Percentiles rank a stretch among this genome's conserved stretches.
phyloP scores from a whole-genome alignment of 1,140 invertebrate genomes.

The Copidosoma floridanum region DNA sequence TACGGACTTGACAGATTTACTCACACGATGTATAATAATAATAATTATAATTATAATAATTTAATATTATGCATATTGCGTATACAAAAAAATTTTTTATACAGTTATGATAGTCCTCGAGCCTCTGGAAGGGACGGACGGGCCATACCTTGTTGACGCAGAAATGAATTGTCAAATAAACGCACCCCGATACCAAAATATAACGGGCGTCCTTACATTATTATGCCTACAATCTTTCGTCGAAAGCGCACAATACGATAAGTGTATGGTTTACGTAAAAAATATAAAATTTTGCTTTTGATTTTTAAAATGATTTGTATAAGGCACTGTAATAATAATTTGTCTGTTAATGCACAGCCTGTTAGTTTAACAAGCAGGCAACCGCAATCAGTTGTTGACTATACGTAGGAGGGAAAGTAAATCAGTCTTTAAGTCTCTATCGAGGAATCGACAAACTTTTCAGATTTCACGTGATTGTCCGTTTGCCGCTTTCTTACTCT shows the following conservation, averaged over 20 bases:
- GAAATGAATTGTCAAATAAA: no score
- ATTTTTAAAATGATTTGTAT: slow-evolving; percentile 4
- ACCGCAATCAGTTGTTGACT: background rate
- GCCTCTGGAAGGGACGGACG: no score
- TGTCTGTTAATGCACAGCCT: background rate
- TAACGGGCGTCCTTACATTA: no score
- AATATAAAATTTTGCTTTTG: background rate
- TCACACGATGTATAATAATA: slow-evolving; percentile 10
- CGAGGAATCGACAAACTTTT: slow-evolving; percentile 23
- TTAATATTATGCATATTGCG: no score
- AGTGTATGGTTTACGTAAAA: background rate
- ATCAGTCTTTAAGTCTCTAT: slow-evolving; percentile 30
- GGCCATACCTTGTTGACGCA: no score
- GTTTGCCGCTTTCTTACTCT: background rate
- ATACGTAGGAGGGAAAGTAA: slow-evolving; percentile 11
- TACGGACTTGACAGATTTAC: no score
- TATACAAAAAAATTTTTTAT: no score
- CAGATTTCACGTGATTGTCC: slow-evolving; percentile 17
- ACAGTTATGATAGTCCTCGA: no score
- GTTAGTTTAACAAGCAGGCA: background rate
- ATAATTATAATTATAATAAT: no score
- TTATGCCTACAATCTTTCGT: no score
- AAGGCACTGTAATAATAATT: slow-evolving; percentile 21
- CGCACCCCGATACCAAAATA: no score
- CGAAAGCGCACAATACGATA: no score